Percentiles rank a stretch among this genome's conserved stretches.
Conservation (phyloP, 2,797 vertebrate species). For the Sebastolobus alascanus region DNA sequence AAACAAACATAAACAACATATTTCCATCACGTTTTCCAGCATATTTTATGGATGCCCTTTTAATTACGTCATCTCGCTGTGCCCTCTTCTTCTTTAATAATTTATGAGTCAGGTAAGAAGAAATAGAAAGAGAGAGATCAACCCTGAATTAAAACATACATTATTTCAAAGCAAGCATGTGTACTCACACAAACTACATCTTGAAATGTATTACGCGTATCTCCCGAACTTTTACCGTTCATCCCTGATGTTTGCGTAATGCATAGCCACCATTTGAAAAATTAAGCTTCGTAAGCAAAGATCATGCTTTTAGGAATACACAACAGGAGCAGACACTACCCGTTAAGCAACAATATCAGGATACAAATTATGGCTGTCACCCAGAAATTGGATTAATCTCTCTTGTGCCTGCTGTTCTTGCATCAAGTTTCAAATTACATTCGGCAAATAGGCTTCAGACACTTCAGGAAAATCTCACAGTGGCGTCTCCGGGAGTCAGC, state of each 20-base stretch:
- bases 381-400: slow-evolving; percentile 12
- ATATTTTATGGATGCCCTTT: no score
- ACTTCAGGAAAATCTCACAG: slow-evolving; percentile 3
- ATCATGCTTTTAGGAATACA: background rate
- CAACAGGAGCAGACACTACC: background rate
- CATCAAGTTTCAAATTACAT: slow-evolving; percentile 6
- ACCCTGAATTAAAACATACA: background rate
- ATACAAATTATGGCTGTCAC: background rate
- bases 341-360: background rate
- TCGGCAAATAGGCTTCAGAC: background rate
- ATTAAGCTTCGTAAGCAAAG: background rate
- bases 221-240: background rate
- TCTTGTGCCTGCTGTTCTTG: background rate
- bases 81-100: no score
- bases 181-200: no score
- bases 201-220: background rate
- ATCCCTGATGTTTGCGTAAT: background rate
- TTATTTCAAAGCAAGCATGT: background rate
- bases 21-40: no score
- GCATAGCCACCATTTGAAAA: background rate
- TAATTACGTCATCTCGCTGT: no score
- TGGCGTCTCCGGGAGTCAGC: background rate
- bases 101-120: no score
- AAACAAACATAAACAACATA: no score
- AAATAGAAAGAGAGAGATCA: background rate